Conservation (phyloP, 2,888 invertebrate genomes). For the Lutraria lutraria region DNA sequence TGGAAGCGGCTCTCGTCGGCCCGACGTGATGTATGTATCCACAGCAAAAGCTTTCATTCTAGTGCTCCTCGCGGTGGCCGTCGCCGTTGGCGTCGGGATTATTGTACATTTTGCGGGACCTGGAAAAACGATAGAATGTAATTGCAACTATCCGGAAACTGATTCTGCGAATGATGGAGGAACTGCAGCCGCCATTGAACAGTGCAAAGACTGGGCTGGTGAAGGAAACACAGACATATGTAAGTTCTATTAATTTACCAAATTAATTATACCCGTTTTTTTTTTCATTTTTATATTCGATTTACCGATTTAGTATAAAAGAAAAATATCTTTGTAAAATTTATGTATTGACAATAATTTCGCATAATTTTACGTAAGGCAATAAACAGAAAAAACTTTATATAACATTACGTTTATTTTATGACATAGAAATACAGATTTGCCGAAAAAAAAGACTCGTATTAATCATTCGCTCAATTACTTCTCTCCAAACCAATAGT, state of each 20-base stretch:
- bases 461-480: too few species aligned
- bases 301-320: too few species aligned
- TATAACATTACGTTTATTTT: too few species aligned
- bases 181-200: constrained; percentile 51
- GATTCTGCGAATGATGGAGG: constrained; percentile 38
- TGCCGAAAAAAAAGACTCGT: too few species aligned
- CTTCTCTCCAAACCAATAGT: too few species aligned
- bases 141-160: constrained; percentile 62
- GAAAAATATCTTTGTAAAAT: too few species aligned
- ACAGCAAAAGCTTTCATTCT: constrained; percentile 76
- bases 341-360: too few species aligned
- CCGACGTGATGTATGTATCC: constrained; percentile 68
- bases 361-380: too few species aligned
- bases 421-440: too few species aligned
- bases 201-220: constrained; percentile 63
- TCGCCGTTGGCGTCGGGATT: constrained; percentile 81
- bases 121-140: constrained; percentile 87
- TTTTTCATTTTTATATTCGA: neutral
- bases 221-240: constrained; percentile 68
- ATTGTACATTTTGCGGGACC: constrained; percentile 79
- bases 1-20: neutral
- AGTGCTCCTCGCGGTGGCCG: constrained; percentile 74
- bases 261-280: too few species aligned
- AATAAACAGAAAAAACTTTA: too few species aligned
- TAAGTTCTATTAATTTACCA: too few species aligned